Base-by-base conservation (phyloP, 2,797 vertebrate genomes). In the Pseudopleuronectes americanus region DNA sequence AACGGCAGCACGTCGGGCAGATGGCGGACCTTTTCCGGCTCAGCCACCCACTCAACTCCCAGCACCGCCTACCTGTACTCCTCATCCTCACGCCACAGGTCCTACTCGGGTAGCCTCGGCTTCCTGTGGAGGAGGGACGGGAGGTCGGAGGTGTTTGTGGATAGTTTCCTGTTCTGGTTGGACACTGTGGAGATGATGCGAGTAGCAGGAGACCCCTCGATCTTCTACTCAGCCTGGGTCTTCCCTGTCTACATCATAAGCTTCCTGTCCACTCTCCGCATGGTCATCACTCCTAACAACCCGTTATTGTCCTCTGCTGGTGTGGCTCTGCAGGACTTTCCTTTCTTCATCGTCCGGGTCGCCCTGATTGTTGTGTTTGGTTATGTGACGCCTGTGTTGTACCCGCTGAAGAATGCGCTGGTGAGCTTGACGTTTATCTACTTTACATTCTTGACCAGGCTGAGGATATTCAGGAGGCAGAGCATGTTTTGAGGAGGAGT, bases 131-230 rank as follows among this genome's bases (percentile, higher is more conserved):
- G 16, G 28, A 85, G 31, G 41, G 96, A 96, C 1, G 17, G 54
- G 0, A 85, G 96, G 26, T 83, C 92, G 0, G 90, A 95, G 63
- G 56, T 92, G 48, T 88, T 96, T 64, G 79, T 93, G 57, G 81
- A 91, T 21, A 79, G 87, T 68, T 96, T 96, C 61, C 31, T 95
- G 57, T 90, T 93, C 76, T 96, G 96, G 96, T 75, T 95, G 0
- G 96, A 96, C 88, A 95, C 95, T 0, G 84, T 91, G 51, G 96
- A 96, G 79, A 89, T 96, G 92, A 49, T 96, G 41, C 90, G 95
- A n/a, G 89, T 94, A 31, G 91, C 89, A 0, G 93, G 93, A 24
- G 70, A 89, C 21, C 74, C 76, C 0, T 0, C 4, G 0, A 72
- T 96, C 70, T 95, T 91, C 83, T 90, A 68, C 71, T 94, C 95